phyloP scores from a whole-genome alignment of 2,888 invertebrate species.

The Nipponacmea schrenckii region DNA sequence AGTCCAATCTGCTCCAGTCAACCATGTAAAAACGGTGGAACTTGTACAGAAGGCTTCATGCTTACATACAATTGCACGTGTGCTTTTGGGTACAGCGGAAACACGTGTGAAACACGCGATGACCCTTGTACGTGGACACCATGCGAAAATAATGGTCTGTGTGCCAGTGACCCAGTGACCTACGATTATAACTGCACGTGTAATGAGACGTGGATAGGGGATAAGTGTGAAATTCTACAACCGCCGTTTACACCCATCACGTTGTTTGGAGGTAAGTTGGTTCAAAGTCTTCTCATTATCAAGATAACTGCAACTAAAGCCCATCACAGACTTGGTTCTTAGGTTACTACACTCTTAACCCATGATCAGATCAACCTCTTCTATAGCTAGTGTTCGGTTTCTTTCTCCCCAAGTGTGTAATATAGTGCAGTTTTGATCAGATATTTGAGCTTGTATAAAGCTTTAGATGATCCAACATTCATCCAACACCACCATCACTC shows the following conservation, averaged over 20 bases:
- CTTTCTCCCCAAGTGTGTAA: no score
- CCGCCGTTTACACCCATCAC: not conserved
- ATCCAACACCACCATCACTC: no score
- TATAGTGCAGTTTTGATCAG: no score
- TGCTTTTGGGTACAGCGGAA: slow-evolving; percentile 15
- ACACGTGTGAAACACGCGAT: slow-evolving; percentile 11
- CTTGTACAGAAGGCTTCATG: not conserved
- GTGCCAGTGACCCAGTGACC: not conserved
- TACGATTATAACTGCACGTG: not conserved
- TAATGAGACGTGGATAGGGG: not conserved
- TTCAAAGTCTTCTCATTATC: no score
- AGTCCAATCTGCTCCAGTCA: not conserved
- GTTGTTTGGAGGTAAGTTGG: not conserved
- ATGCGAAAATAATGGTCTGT: slow-evolving; percentile 21
- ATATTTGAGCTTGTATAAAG: no score
- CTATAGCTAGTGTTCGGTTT: no score
- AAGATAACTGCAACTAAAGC: no score
- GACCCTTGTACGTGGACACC: slow-evolving; percentile 23
- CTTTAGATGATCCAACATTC: no score
- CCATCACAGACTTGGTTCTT: no score
- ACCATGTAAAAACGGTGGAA: not conserved
- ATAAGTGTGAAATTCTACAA: not conserved
- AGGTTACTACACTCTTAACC: no score
- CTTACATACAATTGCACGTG: slow-evolving; percentile 17
- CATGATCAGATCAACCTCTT: no score